Conservation (phyloP, 2,797 vertebrate genomes). For the Chelidonichthys spinosus region DNA sequence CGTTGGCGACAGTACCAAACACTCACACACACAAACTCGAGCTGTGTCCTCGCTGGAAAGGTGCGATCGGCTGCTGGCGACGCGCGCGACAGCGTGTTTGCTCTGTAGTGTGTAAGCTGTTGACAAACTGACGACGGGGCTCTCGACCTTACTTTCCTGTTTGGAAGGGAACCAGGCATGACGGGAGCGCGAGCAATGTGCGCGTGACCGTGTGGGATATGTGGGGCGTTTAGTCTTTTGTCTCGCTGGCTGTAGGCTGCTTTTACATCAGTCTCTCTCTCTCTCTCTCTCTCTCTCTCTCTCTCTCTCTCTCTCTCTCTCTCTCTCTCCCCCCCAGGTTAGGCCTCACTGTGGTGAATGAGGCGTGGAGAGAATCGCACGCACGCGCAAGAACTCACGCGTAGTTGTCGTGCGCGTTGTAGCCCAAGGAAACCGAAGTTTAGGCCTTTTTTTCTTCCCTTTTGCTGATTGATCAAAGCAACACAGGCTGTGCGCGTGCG, state of each 20-base stretch:
- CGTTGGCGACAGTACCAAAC: constrained; percentile 24
- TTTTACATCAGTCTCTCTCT: not conserved
- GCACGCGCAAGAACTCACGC: constrained; percentile 17
- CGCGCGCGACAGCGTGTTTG: not conserved
- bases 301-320: not conserved
- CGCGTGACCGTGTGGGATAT: not conserved
- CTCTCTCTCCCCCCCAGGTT: constrained; percentile 22
- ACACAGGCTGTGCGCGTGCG: constrained; percentile 13
- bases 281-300: not conserved
- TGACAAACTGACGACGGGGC: constrained; percentile 50
- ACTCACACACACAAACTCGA: not conserved
- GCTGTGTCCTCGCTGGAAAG: not conserved
- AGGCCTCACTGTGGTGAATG: constrained; percentile 53
- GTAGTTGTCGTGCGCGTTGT: not conserved
- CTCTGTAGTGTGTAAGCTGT: constrained; percentile 19
- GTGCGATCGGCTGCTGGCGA: constrained; percentile 26
- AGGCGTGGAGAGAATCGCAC: constrained; percentile 46
- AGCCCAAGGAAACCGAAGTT: constrained; percentile 28
- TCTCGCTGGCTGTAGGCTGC: constrained; percentile 22
- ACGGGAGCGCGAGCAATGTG: not conserved
- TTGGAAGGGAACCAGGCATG: constrained; percentile 19
- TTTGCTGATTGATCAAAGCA: constrained; percentile 40
- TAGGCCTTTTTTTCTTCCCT: not conserved
- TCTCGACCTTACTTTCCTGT: constrained; percentile 1
- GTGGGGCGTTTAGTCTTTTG: constrained; percentile 38